Evolutionary conservation across 2,113 vertebrate species (phyloP), one percentile per base, ranked within the genome.

Genomic region (Lynx canadensis): DNA sequence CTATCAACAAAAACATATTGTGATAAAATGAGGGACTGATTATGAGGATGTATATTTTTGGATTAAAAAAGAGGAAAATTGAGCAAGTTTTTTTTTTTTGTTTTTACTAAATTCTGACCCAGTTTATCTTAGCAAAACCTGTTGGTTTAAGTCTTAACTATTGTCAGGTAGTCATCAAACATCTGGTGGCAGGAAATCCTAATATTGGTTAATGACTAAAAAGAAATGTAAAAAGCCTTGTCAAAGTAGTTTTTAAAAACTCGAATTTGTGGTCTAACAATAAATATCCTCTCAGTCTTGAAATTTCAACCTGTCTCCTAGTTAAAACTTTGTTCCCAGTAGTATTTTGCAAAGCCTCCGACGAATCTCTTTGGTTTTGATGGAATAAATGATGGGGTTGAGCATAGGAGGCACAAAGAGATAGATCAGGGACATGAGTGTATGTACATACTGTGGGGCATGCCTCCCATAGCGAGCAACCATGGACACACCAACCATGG

Each of bases 371-470:
- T 98, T 98, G 0, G 45, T 98, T 94, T 98, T 98, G 41, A 98
- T 96, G n/a, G 98, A 98, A 5, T 98, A 98, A 84, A 98, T 98
- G 7, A 98, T 71, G 14, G 97, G 97, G 16, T 98, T 98, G 68
- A 98, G 97, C 89, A 97, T 84, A 0, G 98, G 98, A 50, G 97
- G 98, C 13, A 98, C 94, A 87, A 98, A 98, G 19, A 98, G 97
- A 41, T 98, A 98, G 66, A 98, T 7, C 0, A 98, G 73, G 4
- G 97, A 98, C 91, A 97, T 11, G 45, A 97, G 48, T 0, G 63
- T 95, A 15, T 98, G 93, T 18, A 98, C 31, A 3, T 94, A 93
- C 4, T 6, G 9, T 2, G 93, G 97, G 7, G 73, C 94, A 36
- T 87, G 78, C 41, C 79, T 95, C 23, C 93, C 96, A 31, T 97